These are phyloP conservation scores for Parazoanthus swiftii DNA, from an alignment of 92 coral and sea anemone species.

Conservation along the genomic window DNA sequence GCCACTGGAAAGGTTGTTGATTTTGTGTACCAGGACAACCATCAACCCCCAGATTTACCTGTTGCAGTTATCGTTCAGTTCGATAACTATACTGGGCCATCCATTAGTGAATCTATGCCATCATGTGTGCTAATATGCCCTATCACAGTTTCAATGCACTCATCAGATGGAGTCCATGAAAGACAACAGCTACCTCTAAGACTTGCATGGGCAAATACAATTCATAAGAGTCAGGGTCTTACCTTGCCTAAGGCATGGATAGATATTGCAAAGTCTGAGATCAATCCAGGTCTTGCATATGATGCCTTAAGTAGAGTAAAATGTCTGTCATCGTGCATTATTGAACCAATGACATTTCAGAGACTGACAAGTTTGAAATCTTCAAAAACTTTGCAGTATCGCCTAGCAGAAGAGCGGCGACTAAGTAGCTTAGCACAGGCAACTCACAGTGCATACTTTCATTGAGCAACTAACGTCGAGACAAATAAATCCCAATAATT, in stretches of 20 bases:
- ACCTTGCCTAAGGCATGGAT: conserved; percentile 52
- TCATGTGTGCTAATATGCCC: conserved; percentile 39
- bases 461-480: too few species aligned
- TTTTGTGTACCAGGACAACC: background rate
- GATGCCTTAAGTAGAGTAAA: conserved; percentile 42
- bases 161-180: conserved; percentile 8
- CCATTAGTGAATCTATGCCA: conserved; percentile 18
- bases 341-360: conserved; percentile 55
- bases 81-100: conserved; percentile 39
- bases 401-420: too few species aligned
- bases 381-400: too few species aligned
- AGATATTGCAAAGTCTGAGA: conserved; percentile 41
- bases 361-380: background rate
- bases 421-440: too few species aligned
- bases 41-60: conserved; percentile 6
- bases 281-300: conserved; percentile 44
- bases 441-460: too few species aligned
- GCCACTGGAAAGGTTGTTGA: background rate
- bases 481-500: too few species aligned
- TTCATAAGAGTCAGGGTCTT: conserved; percentile 54
- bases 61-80: conserved; percentile 37
- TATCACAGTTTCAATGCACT: background rate
- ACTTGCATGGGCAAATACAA: conserved; percentile 58
- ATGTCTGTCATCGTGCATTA: conserved; percentile 27
- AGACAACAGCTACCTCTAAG: conserved; percentile 50